Percentiles rank a stretch among this genome's conserved stretches.
phyloP scores from a whole-genome alignment of 2,888 invertebrate genomes.

The Aromia moschata region DNA sequence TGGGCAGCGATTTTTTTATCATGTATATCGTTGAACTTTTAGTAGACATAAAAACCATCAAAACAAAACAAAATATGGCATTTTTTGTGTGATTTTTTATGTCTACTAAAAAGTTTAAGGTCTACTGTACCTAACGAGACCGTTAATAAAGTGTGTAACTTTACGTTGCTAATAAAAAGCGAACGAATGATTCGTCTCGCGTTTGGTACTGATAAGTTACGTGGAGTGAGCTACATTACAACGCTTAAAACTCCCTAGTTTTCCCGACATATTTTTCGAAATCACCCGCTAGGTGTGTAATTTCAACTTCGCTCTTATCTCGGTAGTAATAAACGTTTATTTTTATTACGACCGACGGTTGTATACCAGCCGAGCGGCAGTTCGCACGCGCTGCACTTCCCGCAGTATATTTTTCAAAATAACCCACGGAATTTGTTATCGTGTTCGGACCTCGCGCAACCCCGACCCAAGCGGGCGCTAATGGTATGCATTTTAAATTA shows the following conservation, averaged over 20 bases:
- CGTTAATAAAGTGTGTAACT: neutral
- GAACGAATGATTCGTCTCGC: too few relatives aligned
- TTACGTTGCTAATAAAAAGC: too few relatives aligned
- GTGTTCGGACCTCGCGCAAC: neutral
- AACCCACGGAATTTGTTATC: neutral
- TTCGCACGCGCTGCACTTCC: too few relatives aligned
- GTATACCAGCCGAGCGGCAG: neutral
- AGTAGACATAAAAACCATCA: too few relatives aligned
- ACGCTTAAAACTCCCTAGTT: neutral
- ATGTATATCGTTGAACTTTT: neutral
- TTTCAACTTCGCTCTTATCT: constrained; percentile 2
- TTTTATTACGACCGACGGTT: neutral
- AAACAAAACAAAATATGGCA: too few relatives aligned
- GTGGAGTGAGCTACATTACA: neutral
- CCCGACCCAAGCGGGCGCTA: neutral
- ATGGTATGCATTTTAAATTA: neutral
- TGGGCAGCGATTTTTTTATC: too few relatives aligned
- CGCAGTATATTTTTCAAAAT: neutral
- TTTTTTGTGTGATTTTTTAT: neutral
- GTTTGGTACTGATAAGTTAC: too few relatives aligned
- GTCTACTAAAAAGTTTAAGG: neutral
- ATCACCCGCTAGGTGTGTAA: neutral
- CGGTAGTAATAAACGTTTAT: neutral
- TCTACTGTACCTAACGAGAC: neutral
- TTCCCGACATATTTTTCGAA: neutral